Evolutionary conservation across 2,888 invertebrate genomes (phyloP).

Genomic region (Cataglyphis livida): DNA sequence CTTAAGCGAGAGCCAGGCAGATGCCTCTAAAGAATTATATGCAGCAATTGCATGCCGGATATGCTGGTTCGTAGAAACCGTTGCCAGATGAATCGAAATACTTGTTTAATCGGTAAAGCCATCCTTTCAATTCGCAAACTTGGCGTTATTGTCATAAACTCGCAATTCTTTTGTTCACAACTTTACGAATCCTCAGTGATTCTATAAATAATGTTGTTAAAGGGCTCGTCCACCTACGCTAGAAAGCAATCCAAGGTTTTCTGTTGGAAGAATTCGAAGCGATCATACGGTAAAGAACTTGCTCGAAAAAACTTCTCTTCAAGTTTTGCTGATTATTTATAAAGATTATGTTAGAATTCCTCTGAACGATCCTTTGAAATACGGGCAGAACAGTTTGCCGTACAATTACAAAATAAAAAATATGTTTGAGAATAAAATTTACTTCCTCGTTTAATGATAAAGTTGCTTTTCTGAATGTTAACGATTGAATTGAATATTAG

Average conservation of each 20-base stretch:
- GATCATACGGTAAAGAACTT: neutral
- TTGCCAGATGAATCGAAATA: conserved; percentile 74
- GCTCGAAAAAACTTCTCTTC: neutral
- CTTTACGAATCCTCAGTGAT: neutral
- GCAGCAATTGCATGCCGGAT: conserved; percentile 71
- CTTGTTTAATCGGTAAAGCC: conserved; percentile 69
- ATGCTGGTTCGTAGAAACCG: conserved; percentile 64
- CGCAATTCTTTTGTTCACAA: neutral
- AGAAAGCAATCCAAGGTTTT: neutral
- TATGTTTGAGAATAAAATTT: neutral
- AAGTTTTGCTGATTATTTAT: neutral
- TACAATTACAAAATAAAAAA: neutral
- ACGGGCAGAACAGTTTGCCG: neutral
- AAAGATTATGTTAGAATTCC: neutral
- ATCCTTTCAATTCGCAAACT: conserved; percentile 49
- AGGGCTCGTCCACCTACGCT: neutral
- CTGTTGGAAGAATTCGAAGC: neutral
- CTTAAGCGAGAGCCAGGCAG: conserved; percentile 54
- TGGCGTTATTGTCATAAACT: neutral
- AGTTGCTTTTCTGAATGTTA: conserved; percentile 32
- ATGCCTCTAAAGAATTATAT: conserved; percentile 65
- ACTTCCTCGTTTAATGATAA: neutral
- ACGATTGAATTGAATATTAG: conserved; percentile 52
- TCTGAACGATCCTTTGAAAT: neutral
- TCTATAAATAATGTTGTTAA: neutral